Conservation (phyloP, 2,113 vertebrate genomes). For the Reinhardtius hippoglossoides region DNA sequence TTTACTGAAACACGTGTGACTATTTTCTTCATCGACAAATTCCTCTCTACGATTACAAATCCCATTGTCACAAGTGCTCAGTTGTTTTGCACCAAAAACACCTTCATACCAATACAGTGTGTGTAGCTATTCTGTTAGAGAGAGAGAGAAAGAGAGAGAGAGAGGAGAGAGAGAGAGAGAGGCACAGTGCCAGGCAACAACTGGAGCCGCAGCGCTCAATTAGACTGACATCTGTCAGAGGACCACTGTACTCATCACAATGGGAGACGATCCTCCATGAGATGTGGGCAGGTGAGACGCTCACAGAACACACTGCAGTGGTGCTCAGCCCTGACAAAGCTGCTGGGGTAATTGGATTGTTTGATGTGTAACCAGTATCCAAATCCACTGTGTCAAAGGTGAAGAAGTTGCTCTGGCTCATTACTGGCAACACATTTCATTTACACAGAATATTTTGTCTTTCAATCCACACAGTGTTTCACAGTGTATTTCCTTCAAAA, state of each 20-base stretch:
- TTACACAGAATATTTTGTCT: constrained; percentile 3
- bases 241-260: constrained; percentile 50
- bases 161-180: constrained; percentile 1
- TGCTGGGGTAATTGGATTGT: constrained; percentile 56
- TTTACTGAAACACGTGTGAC: too few species aligned
- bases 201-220: constrained; percentile 62
- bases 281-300: constrained; percentile 51
- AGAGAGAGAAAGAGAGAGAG: neutral
- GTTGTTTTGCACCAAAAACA: too few species aligned
- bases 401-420: constrained; percentile 30
- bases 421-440: constrained; percentile 14
- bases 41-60: too few species aligned
- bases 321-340: constrained; percentile 55
- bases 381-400: constrained; percentile 52
- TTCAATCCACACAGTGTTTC: neutral
- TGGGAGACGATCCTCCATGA: constrained; percentile 58
- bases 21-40: too few species aligned
- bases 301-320: constrained; percentile 39
- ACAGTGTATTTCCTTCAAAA: neutral
- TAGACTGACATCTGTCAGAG: constrained; percentile 71
- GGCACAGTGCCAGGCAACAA: constrained; percentile 38
- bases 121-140: neutral
- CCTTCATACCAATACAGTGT: neutral
- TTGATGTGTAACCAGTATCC: constrained; percentile 47
- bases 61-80: too few species aligned